Percentiles rank a stretch among this genome's conserved stretches.
These are phyloP conservation scores for Protonibea diacanthus DNA, from an alignment of 2,797 vertebrate species.

Conservation along the genomic window DNA sequence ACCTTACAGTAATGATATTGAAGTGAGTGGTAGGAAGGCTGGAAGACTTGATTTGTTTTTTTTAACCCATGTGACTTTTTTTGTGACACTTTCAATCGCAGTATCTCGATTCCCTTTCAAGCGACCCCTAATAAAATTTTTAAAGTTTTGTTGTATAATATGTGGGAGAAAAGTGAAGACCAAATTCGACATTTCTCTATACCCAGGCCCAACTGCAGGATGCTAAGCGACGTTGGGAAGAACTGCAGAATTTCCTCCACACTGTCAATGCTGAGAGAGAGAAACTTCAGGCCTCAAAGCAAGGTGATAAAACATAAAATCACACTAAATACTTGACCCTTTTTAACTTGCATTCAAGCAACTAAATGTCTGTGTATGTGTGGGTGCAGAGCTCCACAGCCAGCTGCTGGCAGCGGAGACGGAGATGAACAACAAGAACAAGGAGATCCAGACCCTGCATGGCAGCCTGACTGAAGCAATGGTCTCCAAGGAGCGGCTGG, in stretches of 20 bases:
- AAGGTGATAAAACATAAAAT: conserved; percentile 84
- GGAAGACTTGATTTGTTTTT: not conserved
- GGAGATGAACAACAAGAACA: conserved; percentile 87
- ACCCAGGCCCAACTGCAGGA: conserved; percentile 93
- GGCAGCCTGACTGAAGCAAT: conserved; percentile 93
- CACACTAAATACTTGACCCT: not conserved
- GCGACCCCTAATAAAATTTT: not conserved
- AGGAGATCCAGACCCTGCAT: conserved; percentile 95
- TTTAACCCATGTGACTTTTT: not conserved
- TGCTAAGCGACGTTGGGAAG: conserved; percentile 94
- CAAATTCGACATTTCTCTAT: conserved; percentile 12
- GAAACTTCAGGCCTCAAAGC: conserved; percentile 89
- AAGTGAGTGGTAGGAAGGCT: not conserved
- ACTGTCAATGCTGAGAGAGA: conserved; percentile 93
- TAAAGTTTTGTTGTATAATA: not conserved
- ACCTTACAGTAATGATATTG: not conserved
- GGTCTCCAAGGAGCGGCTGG: conserved; percentile 94
- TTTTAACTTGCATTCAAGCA: not conserved
- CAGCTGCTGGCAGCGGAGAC: conserved; percentile 92
- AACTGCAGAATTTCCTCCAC: conserved; percentile 93
- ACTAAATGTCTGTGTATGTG: conserved; percentile 7
- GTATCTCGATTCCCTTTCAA: conserved; percentile 1
- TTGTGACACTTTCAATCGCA: too few relatives aligned
- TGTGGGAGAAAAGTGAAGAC: conserved; percentile 17
- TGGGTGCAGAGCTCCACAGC: conserved; percentile 89